phyloP scores from a whole-genome alignment of 2,888 invertebrate genomes.

The Thalpophila matura region DNA sequence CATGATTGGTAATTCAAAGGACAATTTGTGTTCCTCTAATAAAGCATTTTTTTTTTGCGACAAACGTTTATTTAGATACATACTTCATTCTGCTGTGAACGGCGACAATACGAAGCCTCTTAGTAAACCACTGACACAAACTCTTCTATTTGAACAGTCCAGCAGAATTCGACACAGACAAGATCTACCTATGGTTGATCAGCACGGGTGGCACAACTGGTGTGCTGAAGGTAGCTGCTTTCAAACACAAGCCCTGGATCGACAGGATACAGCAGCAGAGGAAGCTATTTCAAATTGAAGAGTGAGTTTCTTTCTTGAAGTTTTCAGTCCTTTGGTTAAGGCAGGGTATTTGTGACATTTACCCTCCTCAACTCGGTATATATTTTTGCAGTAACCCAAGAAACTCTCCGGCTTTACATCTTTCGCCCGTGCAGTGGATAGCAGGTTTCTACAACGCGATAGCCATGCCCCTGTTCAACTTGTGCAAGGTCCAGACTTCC shows the following conservation, averaged over 20 bases:
- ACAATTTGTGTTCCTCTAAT: too few relatives aligned
- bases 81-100: too few relatives aligned
- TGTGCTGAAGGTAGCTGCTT: constrained; percentile 75
- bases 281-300: constrained; percentile 16
- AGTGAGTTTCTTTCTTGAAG: constrained; percentile 24
- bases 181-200: constrained; percentile 74
- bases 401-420: constrained; percentile 60
- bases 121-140: neutral
- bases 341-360: too few relatives aligned
- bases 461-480: constrained; percentile 61
- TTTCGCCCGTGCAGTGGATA: constrained; percentile 81
- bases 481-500: constrained; percentile 77
- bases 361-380: too few relatives aligned
- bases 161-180: constrained; percentile 72
- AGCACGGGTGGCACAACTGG: constrained; percentile 82
- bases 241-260: constrained; percentile 69
- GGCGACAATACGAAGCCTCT: neutral
- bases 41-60: too few relatives aligned
- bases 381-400: constrained; percentile 25
- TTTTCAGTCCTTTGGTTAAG: too few relatives aligned
- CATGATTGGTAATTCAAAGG: too few relatives aligned
- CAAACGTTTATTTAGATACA: too few relatives aligned
- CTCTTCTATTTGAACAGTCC: constrained; percentile 64
- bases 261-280: constrained; percentile 51
- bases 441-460: constrained; percentile 70